phyloP scores from a whole-genome alignment of 2,797 vertebrate genomes.

The Sciaenops ocellatus region DNA sequence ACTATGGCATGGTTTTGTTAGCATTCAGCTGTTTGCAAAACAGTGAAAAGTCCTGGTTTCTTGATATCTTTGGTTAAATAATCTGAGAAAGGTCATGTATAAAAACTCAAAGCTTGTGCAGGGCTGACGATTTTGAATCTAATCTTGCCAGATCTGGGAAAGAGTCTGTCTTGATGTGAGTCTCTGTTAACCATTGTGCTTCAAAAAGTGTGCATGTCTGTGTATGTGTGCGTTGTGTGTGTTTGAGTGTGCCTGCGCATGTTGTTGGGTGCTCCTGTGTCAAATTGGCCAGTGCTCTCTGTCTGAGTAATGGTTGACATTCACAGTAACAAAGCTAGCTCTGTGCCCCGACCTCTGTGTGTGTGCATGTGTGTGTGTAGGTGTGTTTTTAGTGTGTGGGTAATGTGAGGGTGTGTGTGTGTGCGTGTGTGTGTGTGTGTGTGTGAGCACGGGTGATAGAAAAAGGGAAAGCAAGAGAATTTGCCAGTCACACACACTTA shows the following conservation, averaged over 20 bases:
- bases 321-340: conserved; percentile 77
- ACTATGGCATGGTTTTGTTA: background rate
- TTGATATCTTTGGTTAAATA: background rate
- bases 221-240: conserved; percentile 26
- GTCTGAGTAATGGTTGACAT: conserved; percentile 76
- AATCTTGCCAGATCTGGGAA: conserved; percentile 1
- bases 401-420: conserved; percentile 36
- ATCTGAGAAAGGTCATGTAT: background rate
- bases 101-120: background rate
- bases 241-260: conserved; percentile 52
- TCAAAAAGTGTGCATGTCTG: conserved; percentile 10
- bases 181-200: background rate
- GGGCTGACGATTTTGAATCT: background rate
- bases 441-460: conserved; percentile 26
- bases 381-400: conserved; percentile 33
- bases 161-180: background rate
- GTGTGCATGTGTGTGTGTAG: conserved; percentile 34
- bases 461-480: conserved; percentile 52
- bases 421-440: conserved; percentile 28
- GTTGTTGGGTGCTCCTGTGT: conserved; percentile 59
- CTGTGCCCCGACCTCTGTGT: conserved; percentile 73
- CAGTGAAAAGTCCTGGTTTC: background rate
- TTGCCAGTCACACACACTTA: conserved; percentile 67
- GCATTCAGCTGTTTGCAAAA: background rate
- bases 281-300: conserved; percentile 59